Percentiles rank a stretch among this genome's conserved stretches.
These are phyloP conservation scores for Varecia variegata DNA, from an alignment of 2,797 vertebrate genomes.

Conservation along the genomic window DNA sequence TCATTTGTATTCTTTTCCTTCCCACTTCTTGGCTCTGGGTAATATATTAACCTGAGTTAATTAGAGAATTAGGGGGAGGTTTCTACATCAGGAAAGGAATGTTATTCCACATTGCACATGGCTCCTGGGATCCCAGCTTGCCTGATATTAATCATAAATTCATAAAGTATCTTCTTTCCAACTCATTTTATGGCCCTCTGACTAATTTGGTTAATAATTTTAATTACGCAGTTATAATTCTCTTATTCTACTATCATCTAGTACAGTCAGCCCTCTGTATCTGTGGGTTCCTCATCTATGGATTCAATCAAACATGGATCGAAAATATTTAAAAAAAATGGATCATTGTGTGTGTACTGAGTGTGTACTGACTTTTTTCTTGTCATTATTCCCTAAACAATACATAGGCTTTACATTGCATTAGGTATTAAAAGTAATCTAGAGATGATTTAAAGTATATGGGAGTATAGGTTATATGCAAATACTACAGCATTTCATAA, in stretches of 20 bases:
- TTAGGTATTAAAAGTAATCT: not conserved
- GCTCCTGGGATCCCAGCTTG: not conserved
- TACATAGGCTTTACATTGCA: not conserved
- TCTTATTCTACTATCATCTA: not conserved
- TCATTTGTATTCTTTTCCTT: slow-evolving; percentile 17
- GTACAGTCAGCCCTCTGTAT: not conserved
- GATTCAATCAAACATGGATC: not conserved
- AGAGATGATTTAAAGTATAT: not conserved
- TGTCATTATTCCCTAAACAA: not conserved
- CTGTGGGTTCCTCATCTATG: not conserved
- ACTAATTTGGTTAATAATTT: slow-evolving; percentile 31
- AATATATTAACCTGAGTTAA: not conserved
- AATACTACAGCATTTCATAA: not conserved
- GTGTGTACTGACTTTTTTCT: not conserved
- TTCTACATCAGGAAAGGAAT: not conserved
- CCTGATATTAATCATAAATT: not conserved
- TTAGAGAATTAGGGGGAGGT: not conserved
- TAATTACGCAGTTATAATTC: not conserved
- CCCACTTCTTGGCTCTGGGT: not conserved
- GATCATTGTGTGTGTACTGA: not conserved
- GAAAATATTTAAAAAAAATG: not conserved
- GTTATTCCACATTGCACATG: not conserved
- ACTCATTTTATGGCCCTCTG: not conserved
- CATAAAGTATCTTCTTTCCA: slow-evolving; percentile 8
- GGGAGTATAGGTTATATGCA: not conserved